A percentile compares a stretch with the other conserved stretches of the same genome.
Evolutionary conservation across 2,888 invertebrate species (phyloP).

Genomic region (Idaea dimidiata): DNA sequence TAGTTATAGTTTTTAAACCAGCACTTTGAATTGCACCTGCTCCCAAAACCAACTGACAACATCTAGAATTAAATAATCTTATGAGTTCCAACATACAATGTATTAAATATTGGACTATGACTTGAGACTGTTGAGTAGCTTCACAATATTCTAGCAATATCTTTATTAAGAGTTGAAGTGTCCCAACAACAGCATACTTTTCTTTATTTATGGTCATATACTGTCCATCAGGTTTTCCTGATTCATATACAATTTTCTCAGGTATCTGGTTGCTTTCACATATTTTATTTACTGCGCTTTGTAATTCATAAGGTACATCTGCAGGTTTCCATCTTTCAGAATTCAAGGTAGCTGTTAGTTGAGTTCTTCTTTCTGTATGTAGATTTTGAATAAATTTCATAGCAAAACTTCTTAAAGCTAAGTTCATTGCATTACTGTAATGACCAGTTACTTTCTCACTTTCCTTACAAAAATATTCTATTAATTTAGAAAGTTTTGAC

Average conservation of each 20-base stretch:
- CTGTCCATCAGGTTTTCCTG: conserved; percentile 73
- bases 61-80: conserved; percentile 92
- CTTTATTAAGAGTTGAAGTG: conserved; percentile 92
- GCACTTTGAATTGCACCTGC: conserved; percentile 98
- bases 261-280: conserved; percentile 77
- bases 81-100: conserved; percentile 93
- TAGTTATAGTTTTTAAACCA: conserved; percentile 96
- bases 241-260: conserved; percentile 50
- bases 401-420: conserved; percentile 93
- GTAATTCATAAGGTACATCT: conserved; percentile 94
- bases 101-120: conserved; percentile 89
- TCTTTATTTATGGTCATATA: conserved; percentile 85
- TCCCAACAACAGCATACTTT: conserved; percentile 88
- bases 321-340: conserved; percentile 96
- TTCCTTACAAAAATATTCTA: conserved; percentile 88
- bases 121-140: conserved; percentile 87
- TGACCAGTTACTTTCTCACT: conserved; percentile 89
- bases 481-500: conserved; percentile 86
- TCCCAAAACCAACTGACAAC: conserved; percentile 96
- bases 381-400: conserved; percentile 95
- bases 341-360: conserved; percentile 91
- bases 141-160: conserved; percentile 96
- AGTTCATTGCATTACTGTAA: conserved; percentile 88
- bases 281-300: conserved; percentile 89
- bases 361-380: conserved; percentile 92